These are phyloP conservation scores for Megaleporinus macrocephalus DNA, from an alignment of 2,113 vertebrate species.

Conservation along the genomic window DNA sequence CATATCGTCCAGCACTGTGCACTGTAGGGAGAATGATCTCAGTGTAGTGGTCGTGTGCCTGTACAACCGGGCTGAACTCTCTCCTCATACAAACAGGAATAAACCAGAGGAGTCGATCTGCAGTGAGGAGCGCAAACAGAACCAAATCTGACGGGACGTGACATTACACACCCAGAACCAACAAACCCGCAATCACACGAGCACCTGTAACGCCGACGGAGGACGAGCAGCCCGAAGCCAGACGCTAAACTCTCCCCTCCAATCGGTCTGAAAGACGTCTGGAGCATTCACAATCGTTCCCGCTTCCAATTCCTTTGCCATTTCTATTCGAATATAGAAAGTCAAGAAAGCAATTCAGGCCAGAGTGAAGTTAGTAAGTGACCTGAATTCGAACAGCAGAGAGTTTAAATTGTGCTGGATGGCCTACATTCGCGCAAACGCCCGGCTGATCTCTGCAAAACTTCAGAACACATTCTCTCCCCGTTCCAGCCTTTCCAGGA, in stretches of 20 bases:
- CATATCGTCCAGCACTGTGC: too few relatives aligned
- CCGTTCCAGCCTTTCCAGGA: slow-evolving; percentile 9
- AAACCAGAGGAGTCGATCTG: background rate
- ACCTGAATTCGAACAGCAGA: slow-evolving; percentile 56
- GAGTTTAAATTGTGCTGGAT: slow-evolving; percentile 46
- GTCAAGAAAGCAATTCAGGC: slow-evolving; percentile 62
- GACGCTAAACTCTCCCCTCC: background rate
- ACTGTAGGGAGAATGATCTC: too few relatives aligned
- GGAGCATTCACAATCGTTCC: slow-evolving; percentile 30
- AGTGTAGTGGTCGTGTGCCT: background rate
- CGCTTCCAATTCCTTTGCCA: slow-evolving; percentile 38
- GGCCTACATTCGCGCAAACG: slow-evolving; percentile 53
- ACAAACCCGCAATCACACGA: background rate
- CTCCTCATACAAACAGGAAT: background rate
- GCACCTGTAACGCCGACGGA: background rate
- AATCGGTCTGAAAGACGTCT: slow-evolving; percentile 6
- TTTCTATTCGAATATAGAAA: slow-evolving; percentile 54
- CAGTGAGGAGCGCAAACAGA: background rate
- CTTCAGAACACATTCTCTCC: slow-evolving; percentile 21
- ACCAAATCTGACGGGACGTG: background rate
- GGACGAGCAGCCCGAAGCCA: background rate
- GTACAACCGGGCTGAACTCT: background rate
- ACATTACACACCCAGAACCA: background rate
- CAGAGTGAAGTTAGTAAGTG: slow-evolving; percentile 57
- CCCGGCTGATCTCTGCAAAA: slow-evolving; percentile 4